Base-by-base conservation (phyloP, 2,113 vertebrate genomes). In the Balaenoptera acutorostrata region DNA sequence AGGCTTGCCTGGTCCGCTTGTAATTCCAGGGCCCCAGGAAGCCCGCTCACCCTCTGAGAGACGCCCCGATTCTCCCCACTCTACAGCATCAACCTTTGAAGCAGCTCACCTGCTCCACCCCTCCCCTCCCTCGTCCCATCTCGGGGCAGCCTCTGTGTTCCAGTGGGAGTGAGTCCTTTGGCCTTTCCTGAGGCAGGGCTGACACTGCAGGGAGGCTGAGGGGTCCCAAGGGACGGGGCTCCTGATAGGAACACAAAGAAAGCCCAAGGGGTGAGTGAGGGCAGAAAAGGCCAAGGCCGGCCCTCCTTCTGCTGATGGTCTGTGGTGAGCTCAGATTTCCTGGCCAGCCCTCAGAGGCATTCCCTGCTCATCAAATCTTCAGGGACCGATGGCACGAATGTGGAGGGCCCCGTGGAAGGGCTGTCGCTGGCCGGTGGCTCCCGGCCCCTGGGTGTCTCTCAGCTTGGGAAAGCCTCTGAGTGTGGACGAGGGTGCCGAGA, bases 41-140 rank as follows among this genome's bases (percentile, higher is more conserved):
- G 25, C 21, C 64, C 20, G 6, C 33, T 85, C 31, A 41, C 8
- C 10, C 11, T 78, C 77, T 17, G 29, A 77, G 23, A 57, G 14
- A 31, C 9, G 27, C 33, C 49, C 27, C 4, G 0, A 36, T 39
- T 61, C 61, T 85, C 27, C 23, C 13, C 20, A 33, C 23, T 11
- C 61, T 23, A 4, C 1, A 0, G 31, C 5, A 3, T 20, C 57
- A 55, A 6, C 27, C 13, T 15, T 44, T 0, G 0, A 63, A 21
- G 18, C 8, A 59, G 61, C 29, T 57, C 18, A 14, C 3, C 20
- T 49, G 2, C 27, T 49, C 44, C 13, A 18, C 29, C 25, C 63
- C 29, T 11, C 29, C 18, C 1, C 11, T 4, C 6, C 21, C 64
- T 59, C 0, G 0, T 21, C n/a, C 46, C 11, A 0, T 36, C 27